These are phyloP conservation scores for Acanthococcus lagerstroemiae DNA, from an alignment of 2,888 invertebrate species.

Conservation along the genomic window DNA sequence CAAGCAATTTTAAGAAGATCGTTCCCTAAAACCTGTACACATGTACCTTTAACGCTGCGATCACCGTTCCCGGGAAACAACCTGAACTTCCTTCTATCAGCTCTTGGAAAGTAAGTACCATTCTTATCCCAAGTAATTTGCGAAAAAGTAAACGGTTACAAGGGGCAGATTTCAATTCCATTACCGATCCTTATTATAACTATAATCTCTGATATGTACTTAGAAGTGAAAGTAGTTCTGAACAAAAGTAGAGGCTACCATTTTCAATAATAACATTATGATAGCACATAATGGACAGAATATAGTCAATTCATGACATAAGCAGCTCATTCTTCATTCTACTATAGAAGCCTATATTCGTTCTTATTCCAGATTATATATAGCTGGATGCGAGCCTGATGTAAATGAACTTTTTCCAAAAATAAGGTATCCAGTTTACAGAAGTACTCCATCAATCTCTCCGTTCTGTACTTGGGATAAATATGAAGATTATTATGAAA, in stretches of 20 bases:
- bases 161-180: too few species aligned
- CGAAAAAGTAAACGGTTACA: too few species aligned
- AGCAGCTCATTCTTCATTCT: too few species aligned
- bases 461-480: constrained; percentile 76
- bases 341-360: too few species aligned
- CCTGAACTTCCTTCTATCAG: constrained; percentile 50
- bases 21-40: constrained; percentile 48
- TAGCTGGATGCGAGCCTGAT: constrained; percentile 62
- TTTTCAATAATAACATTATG: too few species aligned
- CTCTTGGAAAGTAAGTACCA: constrained; percentile 61
- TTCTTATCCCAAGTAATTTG: too few species aligned
- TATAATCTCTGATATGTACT: too few species aligned
- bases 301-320: too few species aligned
- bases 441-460: constrained; percentile 72
- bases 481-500: constrained; percentile 48
- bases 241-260: too few species aligned
- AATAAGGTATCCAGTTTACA: constrained; percentile 69
- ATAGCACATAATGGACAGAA: too few species aligned
- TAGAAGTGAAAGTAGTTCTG: too few species aligned
- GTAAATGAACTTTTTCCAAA: constrained; percentile 64
- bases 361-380: constrained; percentile 49
- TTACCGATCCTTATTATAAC: too few species aligned
- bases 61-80: constrained; percentile 43
- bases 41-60: constrained; percentile 64
- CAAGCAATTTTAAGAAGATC: constrained; percentile 66